phyloP scores from a whole-genome alignment of 2,113 vertebrate genomes.

The Gymnobelideus leadbeateri region DNA sequence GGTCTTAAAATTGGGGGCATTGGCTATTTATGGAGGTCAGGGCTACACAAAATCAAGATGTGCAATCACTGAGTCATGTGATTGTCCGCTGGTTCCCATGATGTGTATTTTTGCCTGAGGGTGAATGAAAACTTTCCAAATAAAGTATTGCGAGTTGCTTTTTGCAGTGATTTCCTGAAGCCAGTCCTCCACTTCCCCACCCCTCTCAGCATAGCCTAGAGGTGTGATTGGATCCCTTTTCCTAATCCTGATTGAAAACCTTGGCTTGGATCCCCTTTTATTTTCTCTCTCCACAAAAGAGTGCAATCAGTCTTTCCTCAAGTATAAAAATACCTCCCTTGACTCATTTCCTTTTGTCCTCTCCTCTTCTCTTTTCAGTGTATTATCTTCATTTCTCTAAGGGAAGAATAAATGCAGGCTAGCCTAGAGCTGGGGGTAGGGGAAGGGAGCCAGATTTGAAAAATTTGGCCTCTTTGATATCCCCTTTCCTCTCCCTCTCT shows the following conservation, averaged over 20 bases:
- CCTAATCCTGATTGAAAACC: slow-evolving; percentile 37
- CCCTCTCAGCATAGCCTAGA: not conserved
- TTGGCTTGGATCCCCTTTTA: not conserved
- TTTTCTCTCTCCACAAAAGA: slow-evolving; percentile 12
- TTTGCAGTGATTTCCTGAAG: not conserved
- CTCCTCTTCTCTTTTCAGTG: slow-evolving; percentile 14
- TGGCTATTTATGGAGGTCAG: not conserved
- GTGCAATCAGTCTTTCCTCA: not conserved
- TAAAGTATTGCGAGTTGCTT: slow-evolving; percentile 15
- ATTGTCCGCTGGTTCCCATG: slow-evolving; percentile 10
- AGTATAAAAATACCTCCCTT: slow-evolving; percentile 15
- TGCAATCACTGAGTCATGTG: not conserved
- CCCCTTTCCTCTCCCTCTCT: slow-evolving; percentile 69
- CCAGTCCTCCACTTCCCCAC: not conserved
- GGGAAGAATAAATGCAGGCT: slow-evolving; percentile 68
- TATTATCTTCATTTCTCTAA: slow-evolving; percentile 53
- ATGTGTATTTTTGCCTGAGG: slow-evolving; percentile 4
- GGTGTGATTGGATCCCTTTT: not conserved
- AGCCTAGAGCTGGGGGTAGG: slow-evolving; percentile 33
- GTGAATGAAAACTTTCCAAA: not conserved
- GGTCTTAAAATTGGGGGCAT: not conserved
- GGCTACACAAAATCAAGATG: slow-evolving; percentile 5
- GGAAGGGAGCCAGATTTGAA: slow-evolving; percentile 71
- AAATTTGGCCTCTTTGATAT: slow-evolving; percentile 72
- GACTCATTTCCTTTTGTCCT: slow-evolving; percentile 54